Percentiles rank a stretch among this genome's conserved stretches.
Conservation (phyloP, 2,797 vertebrate species). For the Tapirus indicus region DNA sequence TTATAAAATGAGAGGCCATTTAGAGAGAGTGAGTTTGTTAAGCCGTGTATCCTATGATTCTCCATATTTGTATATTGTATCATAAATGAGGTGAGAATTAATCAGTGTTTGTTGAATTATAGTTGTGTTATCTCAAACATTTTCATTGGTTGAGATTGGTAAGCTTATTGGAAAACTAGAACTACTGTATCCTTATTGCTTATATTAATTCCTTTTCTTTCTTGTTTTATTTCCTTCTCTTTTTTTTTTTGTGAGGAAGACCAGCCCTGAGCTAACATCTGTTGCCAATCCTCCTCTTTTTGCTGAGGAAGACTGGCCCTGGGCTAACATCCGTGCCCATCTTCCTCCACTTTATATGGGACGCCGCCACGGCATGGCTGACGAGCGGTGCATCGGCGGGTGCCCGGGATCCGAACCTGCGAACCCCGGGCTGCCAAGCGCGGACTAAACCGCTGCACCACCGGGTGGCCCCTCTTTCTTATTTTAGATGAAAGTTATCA, state of each 20-base stretch:
- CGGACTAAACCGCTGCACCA: no score
- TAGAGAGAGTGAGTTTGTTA: neutral
- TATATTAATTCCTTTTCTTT: neutral
- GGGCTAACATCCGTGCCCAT: no score
- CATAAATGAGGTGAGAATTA: neutral
- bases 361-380: no score
- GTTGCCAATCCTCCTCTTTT: no score
- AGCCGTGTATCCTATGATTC: neutral
- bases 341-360: no score
- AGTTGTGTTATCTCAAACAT: neutral
- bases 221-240: neutral
- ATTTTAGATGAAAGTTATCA: conserved; percentile 4
- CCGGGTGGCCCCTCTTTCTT: neutral
- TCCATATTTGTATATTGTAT: neutral
- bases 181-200: neutral
- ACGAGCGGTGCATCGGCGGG: no score
- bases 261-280: no score
- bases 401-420: no score
- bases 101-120: neutral
- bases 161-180: neutral
- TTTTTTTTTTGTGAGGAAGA: no score
- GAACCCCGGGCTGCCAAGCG: no score
- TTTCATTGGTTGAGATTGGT: neutral
- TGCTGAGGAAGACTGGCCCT: no score
- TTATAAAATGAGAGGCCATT: neutral